These are phyloP conservation scores for Drosophila athabasca DNA, from an alignment of 1,140 invertebrate genomes.

Conservation along the genomic window DNA sequence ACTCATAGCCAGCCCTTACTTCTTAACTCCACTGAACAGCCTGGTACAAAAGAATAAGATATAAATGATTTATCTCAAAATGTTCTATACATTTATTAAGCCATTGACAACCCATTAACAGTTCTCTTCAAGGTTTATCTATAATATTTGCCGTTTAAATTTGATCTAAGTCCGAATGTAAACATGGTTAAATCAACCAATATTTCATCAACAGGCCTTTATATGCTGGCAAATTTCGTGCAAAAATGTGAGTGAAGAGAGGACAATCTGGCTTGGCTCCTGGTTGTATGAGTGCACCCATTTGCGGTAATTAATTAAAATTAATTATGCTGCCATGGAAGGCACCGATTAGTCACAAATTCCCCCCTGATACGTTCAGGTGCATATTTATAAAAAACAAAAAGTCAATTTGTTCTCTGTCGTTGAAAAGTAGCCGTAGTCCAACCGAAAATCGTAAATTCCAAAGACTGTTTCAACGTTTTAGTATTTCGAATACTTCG, in stretches of 20 bases:
- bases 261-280: conserved; percentile 1
- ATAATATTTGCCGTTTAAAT: too few relatives aligned
- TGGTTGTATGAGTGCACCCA: conserved; percentile 9
- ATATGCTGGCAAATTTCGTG: conserved; percentile 12
- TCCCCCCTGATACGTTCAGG: not conserved
- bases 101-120: too few relatives aligned
- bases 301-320: conserved; percentile 55
- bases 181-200: too few relatives aligned
- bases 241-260: conserved; percentile 6
- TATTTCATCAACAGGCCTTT: not conserved
- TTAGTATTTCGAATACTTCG: not conserved
- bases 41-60: too few relatives aligned
- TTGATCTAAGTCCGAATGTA: too few relatives aligned
- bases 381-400: too few relatives aligned
- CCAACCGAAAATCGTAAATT: conserved; percentile 16
- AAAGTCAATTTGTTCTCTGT: not conserved
- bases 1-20: too few relatives aligned
- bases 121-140: too few relatives aligned
- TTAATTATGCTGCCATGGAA: conserved; percentile 45
- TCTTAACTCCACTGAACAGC: too few relatives aligned
- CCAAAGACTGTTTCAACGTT: conserved; percentile 1
- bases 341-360: conserved; percentile 17
- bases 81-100: not conserved
- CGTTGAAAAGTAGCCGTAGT: conserved; percentile 32
- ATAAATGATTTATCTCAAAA: not conserved